A percentile compares a stretch with the other conserved stretches of the same genome.
These are phyloP conservation scores for Tetragonula clypearis DNA, from an alignment of 1,140 invertebrate genomes.

Conservation along the genomic window DNA sequence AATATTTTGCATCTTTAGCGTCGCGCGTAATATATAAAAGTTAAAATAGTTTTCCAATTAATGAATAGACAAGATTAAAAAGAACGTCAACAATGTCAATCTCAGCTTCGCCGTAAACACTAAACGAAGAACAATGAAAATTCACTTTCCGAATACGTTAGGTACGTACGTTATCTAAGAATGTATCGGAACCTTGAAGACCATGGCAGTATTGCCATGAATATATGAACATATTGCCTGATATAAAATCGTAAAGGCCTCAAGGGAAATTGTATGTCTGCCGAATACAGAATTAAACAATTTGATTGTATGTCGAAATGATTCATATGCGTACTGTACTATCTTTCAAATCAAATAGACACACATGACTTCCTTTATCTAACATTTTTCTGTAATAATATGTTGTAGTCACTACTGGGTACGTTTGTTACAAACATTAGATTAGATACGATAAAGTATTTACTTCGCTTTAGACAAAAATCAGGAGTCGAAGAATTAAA, in stretches of 20 bases:
- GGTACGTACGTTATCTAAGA: not conserved
- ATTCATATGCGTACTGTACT: constrained; percentile 38
- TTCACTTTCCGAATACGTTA: not conserved
- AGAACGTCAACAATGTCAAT: not conserved
- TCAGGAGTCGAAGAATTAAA: not conserved
- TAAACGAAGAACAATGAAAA: not conserved
- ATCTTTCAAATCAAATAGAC: constrained; percentile 35
- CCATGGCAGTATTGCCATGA: too few species aligned
- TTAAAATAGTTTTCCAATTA: not conserved
- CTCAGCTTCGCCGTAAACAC: not conserved
- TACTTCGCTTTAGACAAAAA: not conserved
- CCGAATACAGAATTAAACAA: constrained; percentile 53
- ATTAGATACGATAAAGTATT: not conserved
- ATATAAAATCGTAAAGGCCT: constrained; percentile 41
- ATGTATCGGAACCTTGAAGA: constrained; percentile 11
- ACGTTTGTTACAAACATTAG: too few species aligned
- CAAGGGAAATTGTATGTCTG: constrained; percentile 17
- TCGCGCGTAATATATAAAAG: too few species aligned
- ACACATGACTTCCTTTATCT: not conserved
- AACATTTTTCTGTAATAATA: not conserved
- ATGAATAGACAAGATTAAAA: not conserved
- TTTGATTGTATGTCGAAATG: constrained; percentile 3
- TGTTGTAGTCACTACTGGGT: too few species aligned
- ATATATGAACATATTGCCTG: not conserved
- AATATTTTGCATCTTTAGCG: not conserved